Base-by-base conservation (phyloP, 2,888 invertebrate species). In the Neoascia interrupta region DNA sequence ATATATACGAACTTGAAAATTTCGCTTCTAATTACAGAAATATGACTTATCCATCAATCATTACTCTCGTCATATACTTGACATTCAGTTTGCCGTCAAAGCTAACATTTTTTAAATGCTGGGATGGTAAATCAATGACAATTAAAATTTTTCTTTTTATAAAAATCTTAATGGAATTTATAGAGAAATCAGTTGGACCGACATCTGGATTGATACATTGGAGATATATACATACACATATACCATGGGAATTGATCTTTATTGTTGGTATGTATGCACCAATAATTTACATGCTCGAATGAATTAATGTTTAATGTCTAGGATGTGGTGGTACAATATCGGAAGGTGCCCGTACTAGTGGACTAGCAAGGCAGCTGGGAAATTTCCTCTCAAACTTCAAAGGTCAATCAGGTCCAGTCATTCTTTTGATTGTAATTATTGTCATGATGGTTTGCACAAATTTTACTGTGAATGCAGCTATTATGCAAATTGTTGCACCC, bases 211-310 rank as follows among this genome's bases (percentile, higher is more conserved):
- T 74, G 5, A 6, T 68, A 21, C 37, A 8, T 18, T 74, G 74
- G 74, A 74, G 60, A 26, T 53, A n/a, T 15, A 16, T 58, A 1
- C 56, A 73, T 37, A 18, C 41, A 6, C 6, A 11, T 2, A 43
- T 58, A 3, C 51, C 68, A 5, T 74, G 74, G 74, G 47, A 41
- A 15, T 11, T 73, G 1, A 58, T 73, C 10, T 73, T 73, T 10
- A 26, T 73, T 4, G 49, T 64, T 11, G 73, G 73, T 73, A 43
- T 1, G 11, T 5, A 2, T 10, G 1, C 3, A 13, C 6, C 13
- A 6, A 16, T 5, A 10, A 23, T 58, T 18, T 43, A 26, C 3
- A 31, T 31, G 3, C 3, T 6, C 8, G 31, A 3, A 31, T 6
- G n/a, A n/a, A 31, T 6, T 31, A 13, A 8, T 13, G 11, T 19